Conservation (phyloP, 2,888 invertebrate species). For the Eugnorisma glareosa region DNA sequence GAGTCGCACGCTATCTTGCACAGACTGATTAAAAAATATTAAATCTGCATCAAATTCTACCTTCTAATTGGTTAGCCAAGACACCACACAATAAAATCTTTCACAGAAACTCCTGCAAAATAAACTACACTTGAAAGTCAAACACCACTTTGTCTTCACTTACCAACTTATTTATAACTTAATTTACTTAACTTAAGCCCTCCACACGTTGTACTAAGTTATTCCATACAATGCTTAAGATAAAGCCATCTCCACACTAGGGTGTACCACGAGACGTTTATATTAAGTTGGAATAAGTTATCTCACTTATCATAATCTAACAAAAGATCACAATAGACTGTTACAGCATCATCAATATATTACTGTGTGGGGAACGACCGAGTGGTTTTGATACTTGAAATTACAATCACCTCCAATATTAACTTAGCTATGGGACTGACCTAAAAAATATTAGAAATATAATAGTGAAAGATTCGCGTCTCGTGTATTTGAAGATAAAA, state of each 20-base stretch:
- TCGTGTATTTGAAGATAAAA: not conserved
- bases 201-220: slow-evolving; percentile 35
- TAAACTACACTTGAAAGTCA: slow-evolving; percentile 15
- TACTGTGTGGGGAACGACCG: slow-evolving; percentile 64
- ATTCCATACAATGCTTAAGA: slow-evolving; percentile 28
- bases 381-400: slow-evolving; percentile 77
- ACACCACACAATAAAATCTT: not conserved
- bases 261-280: slow-evolving; percentile 79
- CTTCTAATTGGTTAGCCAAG: not conserved
- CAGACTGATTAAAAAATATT: not conserved
- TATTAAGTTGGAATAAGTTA: slow-evolving; percentile 89
- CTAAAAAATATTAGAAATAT: not conserved
- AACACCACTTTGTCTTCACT: slow-evolving; percentile 23
- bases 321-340: slow-evolving; percentile 89
- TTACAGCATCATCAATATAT: slow-evolving; percentile 90
- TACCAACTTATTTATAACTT: slow-evolving; percentile 51
- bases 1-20: too few species aligned
- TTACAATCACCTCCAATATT: not conserved
- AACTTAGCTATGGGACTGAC: not conserved
- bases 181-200: slow-evolving; percentile 39
- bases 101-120: slow-evolving; percentile 1
- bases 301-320: slow-evolving; percentile 90
- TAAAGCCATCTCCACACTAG: slow-evolving; percentile 72
- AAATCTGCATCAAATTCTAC: not conserved
- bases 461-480: not conserved